Evolutionary conservation across 2,888 invertebrate genomes (phyloP).

Genomic region (Gonocerus acuteangulatus): DNA sequence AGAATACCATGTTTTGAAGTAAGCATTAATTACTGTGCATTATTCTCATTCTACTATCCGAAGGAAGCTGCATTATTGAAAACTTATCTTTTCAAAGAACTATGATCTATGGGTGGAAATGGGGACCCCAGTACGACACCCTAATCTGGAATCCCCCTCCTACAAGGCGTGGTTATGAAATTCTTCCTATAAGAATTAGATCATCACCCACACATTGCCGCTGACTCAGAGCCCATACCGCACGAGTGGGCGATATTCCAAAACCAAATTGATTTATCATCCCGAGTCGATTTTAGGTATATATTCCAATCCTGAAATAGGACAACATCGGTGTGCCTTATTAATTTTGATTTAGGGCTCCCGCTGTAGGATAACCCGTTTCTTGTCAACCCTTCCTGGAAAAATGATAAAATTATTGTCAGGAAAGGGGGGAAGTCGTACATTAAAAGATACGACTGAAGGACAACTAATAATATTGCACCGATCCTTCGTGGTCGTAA

Average conservation of each 20-base stretch:
- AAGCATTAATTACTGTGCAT: too few relatives aligned
- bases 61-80: too few relatives aligned
- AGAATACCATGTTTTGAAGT: too few relatives aligned
- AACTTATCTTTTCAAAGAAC: too few relatives aligned
- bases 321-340: not conserved
- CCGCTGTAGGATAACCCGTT: not conserved
- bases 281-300: constrained; percentile 10
- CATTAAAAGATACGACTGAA: not conserved
- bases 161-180: not conserved
- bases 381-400: constrained; percentile 1
- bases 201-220: constrained; percentile 18
- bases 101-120: too few relatives aligned
- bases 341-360: constrained; percentile 18
- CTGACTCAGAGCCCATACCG: not conserved
- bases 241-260: constrained; percentile 12
- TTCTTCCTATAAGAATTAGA: constrained; percentile 7
- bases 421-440: constrained; percentile 6
- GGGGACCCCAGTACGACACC: too few relatives aligned
- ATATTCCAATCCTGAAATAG: constrained; percentile 6
- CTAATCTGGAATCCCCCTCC: not conserved
- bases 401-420: constrained; percentile 6
- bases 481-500: too few relatives aligned
- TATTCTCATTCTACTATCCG: too few relatives aligned
- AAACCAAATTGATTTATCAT: constrained; percentile 16
- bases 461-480: too few relatives aligned